Conservation (phyloP, 2,113 vertebrate genomes). For the Eurystomus gularis region DNA sequence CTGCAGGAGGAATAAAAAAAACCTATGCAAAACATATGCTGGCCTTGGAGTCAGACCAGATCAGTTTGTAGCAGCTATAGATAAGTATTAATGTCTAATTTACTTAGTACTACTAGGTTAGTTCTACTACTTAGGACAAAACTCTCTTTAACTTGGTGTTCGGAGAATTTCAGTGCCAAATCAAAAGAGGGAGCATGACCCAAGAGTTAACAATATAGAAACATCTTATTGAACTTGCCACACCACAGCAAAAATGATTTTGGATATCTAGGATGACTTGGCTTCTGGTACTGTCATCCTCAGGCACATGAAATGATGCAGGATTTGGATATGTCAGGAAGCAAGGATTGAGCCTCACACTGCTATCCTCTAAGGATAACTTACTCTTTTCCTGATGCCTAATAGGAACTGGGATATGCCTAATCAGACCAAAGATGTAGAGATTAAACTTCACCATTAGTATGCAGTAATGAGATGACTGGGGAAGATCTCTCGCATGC, state of each 20-base stretch:
- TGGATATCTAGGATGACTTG: neutral
- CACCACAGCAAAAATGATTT: neutral
- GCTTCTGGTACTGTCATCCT: neutral
- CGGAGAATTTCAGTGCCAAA: neutral
- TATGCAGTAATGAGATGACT: conserved; percentile 37
- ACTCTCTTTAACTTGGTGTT: neutral
- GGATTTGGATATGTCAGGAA: neutral
- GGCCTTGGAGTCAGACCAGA: neutral
- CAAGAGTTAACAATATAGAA: neutral
- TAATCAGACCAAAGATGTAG: conserved; percentile 45
- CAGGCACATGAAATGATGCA: neutral
- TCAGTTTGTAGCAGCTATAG: neutral
- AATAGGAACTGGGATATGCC: neutral
- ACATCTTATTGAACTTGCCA: neutral
- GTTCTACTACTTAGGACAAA: neutral
- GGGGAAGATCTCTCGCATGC: conserved; percentile 18
- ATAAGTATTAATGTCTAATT: neutral
- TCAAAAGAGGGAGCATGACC: neutral
- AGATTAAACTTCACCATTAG: conserved; percentile 45
- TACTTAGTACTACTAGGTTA: neutral
- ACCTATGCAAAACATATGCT: neutral
- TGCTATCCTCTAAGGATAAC: conserved; percentile 20
- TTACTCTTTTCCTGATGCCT: conserved; percentile 6
- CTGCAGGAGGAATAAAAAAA: neutral
- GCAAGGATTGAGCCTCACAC: neutral